Evolutionary conservation across 1,140 invertebrate genomes (phyloP).

Genomic region (Drosophila takahashii): DNA sequence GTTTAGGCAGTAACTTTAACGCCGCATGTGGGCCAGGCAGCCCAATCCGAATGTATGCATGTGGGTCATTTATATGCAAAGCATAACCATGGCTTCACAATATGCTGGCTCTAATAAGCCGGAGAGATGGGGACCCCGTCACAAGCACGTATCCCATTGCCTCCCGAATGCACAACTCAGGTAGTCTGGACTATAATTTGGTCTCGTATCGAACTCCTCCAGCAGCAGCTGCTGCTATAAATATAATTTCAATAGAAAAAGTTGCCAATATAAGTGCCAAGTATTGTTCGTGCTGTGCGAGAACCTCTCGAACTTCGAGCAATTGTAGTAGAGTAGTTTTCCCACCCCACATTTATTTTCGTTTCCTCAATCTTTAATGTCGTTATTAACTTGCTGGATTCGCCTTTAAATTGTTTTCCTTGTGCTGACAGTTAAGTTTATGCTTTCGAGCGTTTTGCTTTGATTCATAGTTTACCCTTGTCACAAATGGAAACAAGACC

Average conservation of each 20-base stretch:
- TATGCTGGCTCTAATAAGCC: slow-evolving; percentile 72
- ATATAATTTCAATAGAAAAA: slow-evolving; percentile 62
- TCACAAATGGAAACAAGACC: background rate
- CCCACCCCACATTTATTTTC: background rate
- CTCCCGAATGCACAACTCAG: slow-evolving; percentile 28
- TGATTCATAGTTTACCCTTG: background rate
- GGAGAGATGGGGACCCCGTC: slow-evolving; percentile 11
- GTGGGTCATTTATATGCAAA: slow-evolving; percentile 79
- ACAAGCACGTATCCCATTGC: slow-evolving; percentile 37
- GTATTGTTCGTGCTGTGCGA: slow-evolving; percentile 42
- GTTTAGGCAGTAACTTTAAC: slow-evolving; percentile 26
- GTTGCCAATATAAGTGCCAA: slow-evolving; percentile 50
- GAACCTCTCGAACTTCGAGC: slow-evolving; percentile 29
- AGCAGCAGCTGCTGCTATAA: slow-evolving; percentile 44
- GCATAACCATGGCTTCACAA: slow-evolving; percentile 65
- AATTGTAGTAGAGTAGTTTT: slow-evolving; percentile 26
- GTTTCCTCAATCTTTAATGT: slow-evolving; percentile 1
- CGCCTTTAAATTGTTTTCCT: slow-evolving; percentile 8
- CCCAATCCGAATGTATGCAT: slow-evolving; percentile 38
- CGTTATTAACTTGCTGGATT: background rate
- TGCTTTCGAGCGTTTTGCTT: background rate
- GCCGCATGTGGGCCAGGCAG: slow-evolving; percentile 48
- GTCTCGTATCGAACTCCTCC: slow-evolving; percentile 33
- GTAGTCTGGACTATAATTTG: slow-evolving; percentile 52
- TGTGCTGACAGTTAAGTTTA: background rate